Percentiles rank a stretch among this genome's conserved stretches.
Evolutionary conservation across 2,797 vertebrate genomes (phyloP).

Genomic region (Remorina albescens): DNA sequence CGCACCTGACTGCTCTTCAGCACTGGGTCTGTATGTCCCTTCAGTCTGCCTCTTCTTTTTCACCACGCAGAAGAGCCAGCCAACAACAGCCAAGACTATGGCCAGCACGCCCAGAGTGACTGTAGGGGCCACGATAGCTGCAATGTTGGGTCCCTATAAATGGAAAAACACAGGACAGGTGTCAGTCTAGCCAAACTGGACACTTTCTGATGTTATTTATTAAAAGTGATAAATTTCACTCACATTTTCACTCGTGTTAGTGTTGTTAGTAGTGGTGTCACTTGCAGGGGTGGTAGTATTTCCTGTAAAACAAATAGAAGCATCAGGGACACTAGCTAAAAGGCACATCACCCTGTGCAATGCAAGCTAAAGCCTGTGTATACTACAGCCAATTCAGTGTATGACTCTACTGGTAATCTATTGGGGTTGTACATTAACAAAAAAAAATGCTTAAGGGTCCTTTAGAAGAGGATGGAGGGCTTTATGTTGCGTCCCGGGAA

Average conservation of each 20-base stretch:
- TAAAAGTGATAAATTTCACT: background rate
- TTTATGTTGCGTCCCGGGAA: background rate
- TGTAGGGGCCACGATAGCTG: slow-evolving; percentile 88
- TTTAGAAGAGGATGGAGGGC: background rate
- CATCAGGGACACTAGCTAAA: slow-evolving; percentile 1
- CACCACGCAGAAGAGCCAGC: slow-evolving; percentile 85
- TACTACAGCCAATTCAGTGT: background rate
- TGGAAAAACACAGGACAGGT: slow-evolving; percentile 6
- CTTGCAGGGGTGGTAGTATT: slow-evolving; percentile 13
- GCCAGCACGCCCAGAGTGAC: slow-evolving; percentile 82
- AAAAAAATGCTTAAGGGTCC: background rate
- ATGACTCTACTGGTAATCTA: background rate
- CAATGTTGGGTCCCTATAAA: slow-evolving; percentile 73
- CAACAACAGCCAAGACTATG: slow-evolving; percentile 75
- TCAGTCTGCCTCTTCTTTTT: slow-evolving; percentile 93
- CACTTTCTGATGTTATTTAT: background rate
- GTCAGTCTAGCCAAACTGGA: background rate
- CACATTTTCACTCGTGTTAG: slow-evolving; percentile 58
- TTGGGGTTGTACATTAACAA: background rate
- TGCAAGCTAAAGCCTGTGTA: background rate
- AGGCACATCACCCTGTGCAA: background rate
- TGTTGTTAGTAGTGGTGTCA: background rate
- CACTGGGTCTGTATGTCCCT: slow-evolving; percentile 91
- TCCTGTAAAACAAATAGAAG: slow-evolving; percentile 63
- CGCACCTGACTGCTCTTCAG: slow-evolving; percentile 89